Evolutionary conservation across 2,797 vertebrate species (phyloP).

Genomic region (Amphiprion clarkii): DNA sequence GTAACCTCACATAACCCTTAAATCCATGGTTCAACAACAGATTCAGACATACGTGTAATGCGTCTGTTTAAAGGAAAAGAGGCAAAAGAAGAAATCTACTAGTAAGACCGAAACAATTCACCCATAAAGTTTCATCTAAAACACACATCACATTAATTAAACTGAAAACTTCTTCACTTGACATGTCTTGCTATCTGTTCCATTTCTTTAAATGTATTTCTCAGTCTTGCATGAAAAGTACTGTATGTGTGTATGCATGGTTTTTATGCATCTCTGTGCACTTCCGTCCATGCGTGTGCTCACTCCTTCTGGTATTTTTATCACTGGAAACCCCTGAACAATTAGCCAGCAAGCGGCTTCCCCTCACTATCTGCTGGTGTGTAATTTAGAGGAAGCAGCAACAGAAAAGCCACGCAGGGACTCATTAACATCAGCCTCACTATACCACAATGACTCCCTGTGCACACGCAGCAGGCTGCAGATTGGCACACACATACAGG

Average conservation of each 20-base stretch:
- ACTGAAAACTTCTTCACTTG: too few species aligned
- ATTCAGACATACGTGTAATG: background rate
- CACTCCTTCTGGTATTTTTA: constrained; percentile 54
- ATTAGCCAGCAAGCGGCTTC: constrained; percentile 63
- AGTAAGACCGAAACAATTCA: too few species aligned
- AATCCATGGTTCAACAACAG: constrained; percentile 8
- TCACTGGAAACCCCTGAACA: constrained; percentile 69
- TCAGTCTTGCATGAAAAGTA: background rate
- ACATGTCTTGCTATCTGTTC: background rate
- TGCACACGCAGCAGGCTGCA: constrained; percentile 34
- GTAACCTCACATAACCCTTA: constrained; percentile 34
- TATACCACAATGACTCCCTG: constrained; percentile 34
- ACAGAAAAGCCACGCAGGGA: constrained; percentile 45
- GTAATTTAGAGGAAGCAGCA: constrained; percentile 69
- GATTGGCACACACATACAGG: constrained; percentile 17
- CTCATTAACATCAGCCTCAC: constrained; percentile 64
- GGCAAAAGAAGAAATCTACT: background rate
- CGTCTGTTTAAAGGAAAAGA: constrained; percentile 1
- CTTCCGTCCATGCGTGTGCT: constrained; percentile 12
- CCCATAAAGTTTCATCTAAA: too few species aligned
- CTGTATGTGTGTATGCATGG: background rate
- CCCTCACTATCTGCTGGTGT: constrained; percentile 58
- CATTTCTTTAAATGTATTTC: background rate
- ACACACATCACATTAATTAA: background rate
- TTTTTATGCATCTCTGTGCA: background rate